Percentiles rank a stretch among this genome's conserved stretches.
phyloP scores from a whole-genome alignment of 2,888 invertebrate species.

The Asteroscopus sphinx region DNA sequence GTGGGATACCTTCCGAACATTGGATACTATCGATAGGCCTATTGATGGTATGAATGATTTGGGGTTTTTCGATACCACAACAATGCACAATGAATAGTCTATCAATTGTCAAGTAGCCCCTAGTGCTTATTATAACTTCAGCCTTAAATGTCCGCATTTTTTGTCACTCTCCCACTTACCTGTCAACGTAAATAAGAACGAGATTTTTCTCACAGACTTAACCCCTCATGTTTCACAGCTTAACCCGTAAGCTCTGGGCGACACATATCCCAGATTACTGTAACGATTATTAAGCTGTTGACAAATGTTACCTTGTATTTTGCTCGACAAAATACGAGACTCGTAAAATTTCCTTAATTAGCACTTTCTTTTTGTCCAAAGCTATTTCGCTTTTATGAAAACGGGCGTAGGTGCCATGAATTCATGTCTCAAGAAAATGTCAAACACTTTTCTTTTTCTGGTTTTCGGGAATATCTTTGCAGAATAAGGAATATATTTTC shows the following conservation, averaged over 20 bases:
- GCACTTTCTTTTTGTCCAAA: constrained; percentile 15
- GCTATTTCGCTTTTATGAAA: constrained; percentile 23
- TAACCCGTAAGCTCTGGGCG: constrained; percentile 45
- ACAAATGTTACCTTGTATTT: constrained; percentile 32
- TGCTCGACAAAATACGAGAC: constrained; percentile 4
- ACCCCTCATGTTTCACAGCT: constrained; percentile 47
- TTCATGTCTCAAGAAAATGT: constrained; percentile 27
- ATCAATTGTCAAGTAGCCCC: too few relatives aligned
- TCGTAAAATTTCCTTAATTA: constrained; percentile 29
- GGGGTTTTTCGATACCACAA: too few relatives aligned
- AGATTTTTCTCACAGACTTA: constrained; percentile 48
- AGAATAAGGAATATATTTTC: constrained; percentile 19
- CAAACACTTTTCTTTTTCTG: constrained; percentile 8
- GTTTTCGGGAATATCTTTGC: constrained; percentile 6
- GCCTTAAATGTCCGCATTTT: constrained; percentile 11
- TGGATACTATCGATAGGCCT: too few relatives aligned
- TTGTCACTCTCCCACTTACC: constrained; percentile 2
- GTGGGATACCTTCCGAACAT: too few relatives aligned
- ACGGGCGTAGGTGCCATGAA: constrained; percentile 9
- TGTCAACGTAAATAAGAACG: constrained; percentile 23
- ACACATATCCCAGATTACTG: constrained; percentile 53
- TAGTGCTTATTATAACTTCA: neutral
- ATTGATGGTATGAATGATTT: too few relatives aligned
- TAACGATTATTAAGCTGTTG: constrained; percentile 49
- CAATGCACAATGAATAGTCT: too few relatives aligned